A percentile compares a stretch with the other conserved stretches of the same genome.
These are phyloP conservation scores for Beris chalybata DNA, from an alignment of 2,888 invertebrate genomes.

Conservation along the genomic window DNA sequence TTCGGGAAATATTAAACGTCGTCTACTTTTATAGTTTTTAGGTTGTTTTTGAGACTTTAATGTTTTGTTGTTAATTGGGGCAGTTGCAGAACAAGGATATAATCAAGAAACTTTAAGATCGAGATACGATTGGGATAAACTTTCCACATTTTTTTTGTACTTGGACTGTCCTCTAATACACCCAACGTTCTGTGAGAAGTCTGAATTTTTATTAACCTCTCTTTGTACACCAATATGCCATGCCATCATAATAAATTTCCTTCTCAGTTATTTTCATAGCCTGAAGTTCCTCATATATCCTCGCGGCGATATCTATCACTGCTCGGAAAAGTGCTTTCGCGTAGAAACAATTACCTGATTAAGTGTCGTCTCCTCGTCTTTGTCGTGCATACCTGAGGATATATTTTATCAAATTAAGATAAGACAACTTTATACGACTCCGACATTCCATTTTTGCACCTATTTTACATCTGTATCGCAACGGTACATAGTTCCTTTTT, in stretches of 20 bases:
- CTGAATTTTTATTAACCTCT: no score
- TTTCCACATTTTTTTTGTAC: no score
- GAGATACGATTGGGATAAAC: no score
- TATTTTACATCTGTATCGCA: neutral
- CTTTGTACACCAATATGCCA: neutral
- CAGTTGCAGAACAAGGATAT: no score
- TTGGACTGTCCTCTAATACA: no score
- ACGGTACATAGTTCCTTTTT: neutral
- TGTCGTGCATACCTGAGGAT: conserved; percentile 8
- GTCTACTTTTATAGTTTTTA: no score
- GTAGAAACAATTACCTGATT: conserved; percentile 28
- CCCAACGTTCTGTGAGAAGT: no score
- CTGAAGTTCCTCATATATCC: neutral
- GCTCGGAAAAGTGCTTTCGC: conserved; percentile 10
- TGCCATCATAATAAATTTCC: neutral
- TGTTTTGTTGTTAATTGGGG: no score
- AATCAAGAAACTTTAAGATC: no score
- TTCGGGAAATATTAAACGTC: no score
- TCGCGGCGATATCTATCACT: no score
- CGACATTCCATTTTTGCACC: conserved; percentile 1
- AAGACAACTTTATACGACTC: conserved; percentile 23
- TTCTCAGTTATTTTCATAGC: neutral
- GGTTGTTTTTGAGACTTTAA: no score
- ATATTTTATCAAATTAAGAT: conserved; percentile 28
- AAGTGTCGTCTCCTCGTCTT: conserved; percentile 2